Evolutionary conservation across 2,797 vertebrate species (phyloP).

Genomic region (Vultur gryphus): DNA sequence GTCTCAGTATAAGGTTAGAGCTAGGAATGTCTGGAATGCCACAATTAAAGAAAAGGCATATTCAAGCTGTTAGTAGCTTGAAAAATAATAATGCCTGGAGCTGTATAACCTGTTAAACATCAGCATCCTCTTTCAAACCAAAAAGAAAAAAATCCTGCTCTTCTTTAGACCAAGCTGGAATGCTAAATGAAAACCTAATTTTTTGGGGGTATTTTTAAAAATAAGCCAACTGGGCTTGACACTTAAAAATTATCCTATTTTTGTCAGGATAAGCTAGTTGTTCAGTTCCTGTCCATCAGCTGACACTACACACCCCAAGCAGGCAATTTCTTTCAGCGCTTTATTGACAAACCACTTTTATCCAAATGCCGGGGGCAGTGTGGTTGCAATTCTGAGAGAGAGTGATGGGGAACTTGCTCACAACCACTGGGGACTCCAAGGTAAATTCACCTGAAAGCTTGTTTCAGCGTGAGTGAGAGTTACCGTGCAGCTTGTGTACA

Average conservation of each 20-base stretch:
- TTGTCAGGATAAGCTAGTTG: not conserved
- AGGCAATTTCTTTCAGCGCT: conserved; percentile 18
- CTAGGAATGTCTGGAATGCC: not conserved
- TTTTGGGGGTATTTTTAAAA: not conserved
- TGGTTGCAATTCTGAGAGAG: not conserved
- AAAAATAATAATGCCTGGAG: conserved; percentile 18
- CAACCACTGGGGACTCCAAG: not conserved
- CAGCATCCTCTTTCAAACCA: not conserved
- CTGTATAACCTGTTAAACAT: not conserved
- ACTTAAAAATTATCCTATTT: not conserved
- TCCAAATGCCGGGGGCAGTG: not conserved
- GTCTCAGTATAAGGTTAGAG: not conserved
- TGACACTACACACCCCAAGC: not conserved
- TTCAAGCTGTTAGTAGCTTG: not conserved
- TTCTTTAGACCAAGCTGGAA: not conserved
- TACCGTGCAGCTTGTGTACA: not conserved
- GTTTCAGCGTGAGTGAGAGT: not conserved
- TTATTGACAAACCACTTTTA: conserved; percentile 51
- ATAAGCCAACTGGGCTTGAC: not conserved
- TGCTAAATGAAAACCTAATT: not conserved
- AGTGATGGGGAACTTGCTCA: not conserved
- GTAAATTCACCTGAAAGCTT: conserved; percentile 22
- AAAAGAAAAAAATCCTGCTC: not conserved
- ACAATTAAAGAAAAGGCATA: not conserved
- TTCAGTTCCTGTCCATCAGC: not conserved